Conservation (phyloP, 2,113 vertebrate genomes). For the Periophthalmodon schlosseri region DNA sequence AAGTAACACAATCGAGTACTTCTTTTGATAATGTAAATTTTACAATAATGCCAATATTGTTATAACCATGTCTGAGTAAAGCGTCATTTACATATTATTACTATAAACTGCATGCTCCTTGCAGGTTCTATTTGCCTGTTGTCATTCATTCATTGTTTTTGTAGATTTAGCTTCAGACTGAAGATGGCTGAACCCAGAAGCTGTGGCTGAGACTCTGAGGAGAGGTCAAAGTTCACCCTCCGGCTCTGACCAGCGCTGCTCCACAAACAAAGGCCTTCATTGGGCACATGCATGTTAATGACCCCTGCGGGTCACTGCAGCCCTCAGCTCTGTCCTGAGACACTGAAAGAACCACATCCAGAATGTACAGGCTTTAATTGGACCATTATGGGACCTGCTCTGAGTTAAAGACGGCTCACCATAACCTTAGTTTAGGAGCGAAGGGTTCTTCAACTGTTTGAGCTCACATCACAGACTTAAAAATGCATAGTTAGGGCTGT, state of each 20-base stretch:
- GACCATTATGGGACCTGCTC: slow-evolving; percentile 8
- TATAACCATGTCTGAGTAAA: not conserved
- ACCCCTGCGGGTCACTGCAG: slow-evolving; percentile 56
- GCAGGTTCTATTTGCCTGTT: not conserved
- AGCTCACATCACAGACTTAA: not conserved
- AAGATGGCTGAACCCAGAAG: not conserved
- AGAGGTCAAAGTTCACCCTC: slow-evolving; percentile 57
- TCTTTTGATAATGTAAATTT: not conserved
- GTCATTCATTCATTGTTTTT: not conserved
- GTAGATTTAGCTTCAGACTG: not conserved
- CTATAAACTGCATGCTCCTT: not conserved
- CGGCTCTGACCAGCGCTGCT: slow-evolving; percentile 34
- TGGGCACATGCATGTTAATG: slow-evolving; percentile 58
- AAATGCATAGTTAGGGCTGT: too few relatives aligned
- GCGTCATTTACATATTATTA: not conserved
- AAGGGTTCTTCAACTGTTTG: not conserved
- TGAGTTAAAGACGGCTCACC: slow-evolving; percentile 11
- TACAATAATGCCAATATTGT: not conserved
- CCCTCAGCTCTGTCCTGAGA: slow-evolving; percentile 25
- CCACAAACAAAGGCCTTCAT: slow-evolving; percentile 57
- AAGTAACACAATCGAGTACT: too few relatives aligned
- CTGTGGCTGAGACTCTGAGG: slow-evolving; percentile 24
- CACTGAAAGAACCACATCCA: not conserved
- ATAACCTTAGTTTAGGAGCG: not conserved
- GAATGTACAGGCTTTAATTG: slow-evolving; percentile 36